These are phyloP conservation scores for Cactoblastis cactorum DNA, from an alignment of 2,888 invertebrate genomes.

Conservation along the genomic window DNA sequence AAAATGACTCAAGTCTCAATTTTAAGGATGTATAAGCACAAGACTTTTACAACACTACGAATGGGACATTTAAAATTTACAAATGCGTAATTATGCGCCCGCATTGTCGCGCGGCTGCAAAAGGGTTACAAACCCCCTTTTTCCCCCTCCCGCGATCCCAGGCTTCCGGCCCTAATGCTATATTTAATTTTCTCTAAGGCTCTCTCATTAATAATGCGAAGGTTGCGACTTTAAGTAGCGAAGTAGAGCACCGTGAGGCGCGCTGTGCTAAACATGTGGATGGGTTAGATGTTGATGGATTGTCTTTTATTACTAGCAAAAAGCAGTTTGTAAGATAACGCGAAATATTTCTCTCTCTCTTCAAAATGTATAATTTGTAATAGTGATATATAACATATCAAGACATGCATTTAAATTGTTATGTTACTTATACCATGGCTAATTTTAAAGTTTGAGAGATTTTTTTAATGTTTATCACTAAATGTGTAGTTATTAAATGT, in stretches of 20 bases:
- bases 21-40: too few species aligned
- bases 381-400: too few species aligned
- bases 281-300: conserved; percentile 23
- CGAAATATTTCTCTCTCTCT: too few species aligned
- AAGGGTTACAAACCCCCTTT: conserved; percentile 61
- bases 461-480: too few species aligned
- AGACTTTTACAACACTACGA: too few species aligned
- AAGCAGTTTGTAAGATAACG: too few species aligned
- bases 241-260: conserved; percentile 67
- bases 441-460: too few species aligned
- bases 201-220: conserved; percentile 78
- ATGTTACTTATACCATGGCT: too few species aligned
- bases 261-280: conserved; percentile 44
- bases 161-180: conserved; percentile 78
- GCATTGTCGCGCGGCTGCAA: conserved; percentile 69
- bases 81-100: conserved; percentile 80
- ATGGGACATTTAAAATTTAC: conserved; percentile 78
- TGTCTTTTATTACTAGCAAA: conserved; percentile 8
- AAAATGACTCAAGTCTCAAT: too few species aligned
- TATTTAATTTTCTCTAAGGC: conserved; percentile 80
- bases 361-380: too few species aligned
- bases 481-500: too few species aligned
- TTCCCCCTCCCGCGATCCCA: conserved; percentile 51
- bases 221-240: conserved; percentile 78
- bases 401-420: too few species aligned